Base-by-base conservation (phyloP, 2,888 invertebrate species). In the Ctenicera cuprea region DNA sequence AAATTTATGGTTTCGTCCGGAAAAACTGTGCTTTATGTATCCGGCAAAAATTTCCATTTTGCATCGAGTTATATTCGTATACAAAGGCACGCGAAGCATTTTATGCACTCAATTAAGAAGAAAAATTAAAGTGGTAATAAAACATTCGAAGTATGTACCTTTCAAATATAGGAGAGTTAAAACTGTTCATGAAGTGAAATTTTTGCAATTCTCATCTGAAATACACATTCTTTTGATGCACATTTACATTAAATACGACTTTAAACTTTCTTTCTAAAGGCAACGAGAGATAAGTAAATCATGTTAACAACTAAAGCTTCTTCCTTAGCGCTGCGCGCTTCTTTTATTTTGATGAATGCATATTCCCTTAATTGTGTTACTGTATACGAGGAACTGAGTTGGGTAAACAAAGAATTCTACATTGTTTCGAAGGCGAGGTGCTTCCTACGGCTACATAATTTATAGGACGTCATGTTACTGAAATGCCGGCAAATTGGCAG, bases 271-370 rank as follows among this genome's bases (percentile, higher is more conserved):
- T 59, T 64, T 69, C 68, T 22, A 62, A 43, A 14, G 59, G 43
- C 18, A 33, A 57, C 33, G 30, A 71, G 45, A 72, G 54, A 48
- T 61, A 67, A 72, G 62, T 71, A 71, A 71, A 71, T 71, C 71
- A 71, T 52, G 38, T 61, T 66, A 61, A 22, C 69, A 69, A 62
- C 62, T 38, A 54, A 54, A 54, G 63, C 54, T 70, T 64, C 37
- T 57, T 59, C 57, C 26, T 64, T 33, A 52, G 54, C 70, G 52
- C 41, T 50, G 63, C 54, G 45, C 61, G 71, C 38, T 65, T 63
- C 69, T 71, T 71, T 71, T 71, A 71, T 65, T 71, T 54, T 71
- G 71, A 71, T 71, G 66, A 66, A 71, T 66, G 65, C 71, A 71
- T 50, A 71, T 71, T 59, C 65, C 61, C 66, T 66, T 71, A 71